Conservation (phyloP, 2,888 invertebrate species). For the Crocallis elinguaria region DNA sequence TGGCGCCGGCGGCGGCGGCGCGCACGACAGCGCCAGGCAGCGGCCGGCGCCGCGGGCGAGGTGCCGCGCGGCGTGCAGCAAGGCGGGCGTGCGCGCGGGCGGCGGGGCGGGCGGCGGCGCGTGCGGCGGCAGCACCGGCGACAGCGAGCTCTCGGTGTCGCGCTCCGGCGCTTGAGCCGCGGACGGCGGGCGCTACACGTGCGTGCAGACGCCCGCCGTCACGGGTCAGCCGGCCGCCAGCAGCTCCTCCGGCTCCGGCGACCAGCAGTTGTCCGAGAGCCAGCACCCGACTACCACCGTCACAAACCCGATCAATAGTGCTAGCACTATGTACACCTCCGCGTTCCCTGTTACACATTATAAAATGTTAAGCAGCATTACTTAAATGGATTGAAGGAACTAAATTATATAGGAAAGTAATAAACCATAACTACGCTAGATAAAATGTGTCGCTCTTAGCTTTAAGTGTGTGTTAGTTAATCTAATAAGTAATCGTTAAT, state of each 20-base stretch:
- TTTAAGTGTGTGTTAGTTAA: background rate
- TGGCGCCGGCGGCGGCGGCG: constrained; percentile 47
- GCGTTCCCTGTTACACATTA: constrained; percentile 85
- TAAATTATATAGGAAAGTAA: background rate
- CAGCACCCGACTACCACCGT: constrained; percentile 91
- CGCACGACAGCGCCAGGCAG: constrained; percentile 68
- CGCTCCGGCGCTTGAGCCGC: constrained; percentile 69
- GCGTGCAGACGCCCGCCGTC: constrained; percentile 86
- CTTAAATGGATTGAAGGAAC: constrained; percentile 9
- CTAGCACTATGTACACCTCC: constrained; percentile 90
- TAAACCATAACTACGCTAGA: no score
- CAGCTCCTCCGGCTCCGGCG: constrained; percentile 88
- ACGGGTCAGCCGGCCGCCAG: constrained; percentile 89
- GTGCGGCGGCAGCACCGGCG: constrained; percentile 67
- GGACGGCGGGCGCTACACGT: constrained; percentile 83
- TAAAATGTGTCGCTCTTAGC: no score
- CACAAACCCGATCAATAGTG: constrained; percentile 88
- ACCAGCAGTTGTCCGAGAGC: constrained; percentile 92
- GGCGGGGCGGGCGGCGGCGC: constrained; percentile 59
- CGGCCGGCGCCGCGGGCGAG: constrained; percentile 69
- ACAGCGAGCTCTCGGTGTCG: constrained; percentile 66
- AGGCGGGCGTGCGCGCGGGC: constrained; percentile 42
- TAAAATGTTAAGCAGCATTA: background rate
- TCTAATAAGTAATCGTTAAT: background rate
- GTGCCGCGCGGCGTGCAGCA: constrained; percentile 69